Evolutionary conservation across 2,797 vertebrate genomes (phyloP).

Genomic region (Lagocephalus sceleratus): DNA sequence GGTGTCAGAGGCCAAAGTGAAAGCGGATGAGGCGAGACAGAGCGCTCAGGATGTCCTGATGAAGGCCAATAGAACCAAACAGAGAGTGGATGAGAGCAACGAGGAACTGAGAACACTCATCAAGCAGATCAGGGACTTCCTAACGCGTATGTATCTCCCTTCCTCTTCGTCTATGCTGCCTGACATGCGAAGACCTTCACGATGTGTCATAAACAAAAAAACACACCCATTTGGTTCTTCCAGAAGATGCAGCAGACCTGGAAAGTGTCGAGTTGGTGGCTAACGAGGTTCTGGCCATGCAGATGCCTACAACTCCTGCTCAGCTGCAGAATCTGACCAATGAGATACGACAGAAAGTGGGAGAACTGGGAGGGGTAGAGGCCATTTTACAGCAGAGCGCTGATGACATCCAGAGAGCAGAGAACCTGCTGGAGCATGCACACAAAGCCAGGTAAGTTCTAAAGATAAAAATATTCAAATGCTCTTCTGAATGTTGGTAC

Average conservation of each 20-base stretch:
- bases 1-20: slow-evolving; percentile 89
- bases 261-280: slow-evolving; percentile 94
- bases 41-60: slow-evolving; percentile 85
- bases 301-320: slow-evolving; percentile 91
- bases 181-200: neutral
- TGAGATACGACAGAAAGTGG: slow-evolving; percentile 88
- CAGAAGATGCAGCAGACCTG: slow-evolving; percentile 92
- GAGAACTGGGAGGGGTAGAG: slow-evolving; percentile 89
- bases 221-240: slow-evolving; percentile 1
- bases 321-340: slow-evolving; percentile 90
- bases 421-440: slow-evolving; percentile 86
- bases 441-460: slow-evolving; percentile 81
- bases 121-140: slow-evolving; percentile 90
- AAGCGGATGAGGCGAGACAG: slow-evolving; percentile 89
- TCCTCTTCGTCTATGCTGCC: neutral
- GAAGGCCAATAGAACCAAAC: slow-evolving; percentile 89
- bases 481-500: too few relatives aligned
- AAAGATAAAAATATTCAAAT: too few relatives aligned
- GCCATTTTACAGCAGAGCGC: slow-evolving; percentile 87
- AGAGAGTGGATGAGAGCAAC: slow-evolving; percentile 87
- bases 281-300: slow-evolving; percentile 91
- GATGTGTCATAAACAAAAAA: neutral
- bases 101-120: slow-evolving; percentile 90
- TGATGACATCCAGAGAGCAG: slow-evolving; percentile 85
- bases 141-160: slow-evolving; percentile 81